Conservation (phyloP, 1,140 invertebrate species). For the Orchesella cincta region DNA sequence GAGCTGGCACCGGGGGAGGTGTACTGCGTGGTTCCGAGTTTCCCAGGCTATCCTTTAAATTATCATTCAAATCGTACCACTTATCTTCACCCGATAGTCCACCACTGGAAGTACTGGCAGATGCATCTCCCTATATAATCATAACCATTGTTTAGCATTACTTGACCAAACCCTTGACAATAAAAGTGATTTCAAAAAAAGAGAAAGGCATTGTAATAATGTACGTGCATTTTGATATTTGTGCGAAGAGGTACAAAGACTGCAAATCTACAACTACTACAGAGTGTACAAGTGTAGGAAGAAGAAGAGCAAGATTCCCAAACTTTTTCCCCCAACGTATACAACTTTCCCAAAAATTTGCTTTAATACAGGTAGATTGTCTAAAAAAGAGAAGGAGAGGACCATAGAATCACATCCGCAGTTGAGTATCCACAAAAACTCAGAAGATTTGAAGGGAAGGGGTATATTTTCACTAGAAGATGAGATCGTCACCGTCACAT, state of each 20-base stretch:
- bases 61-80: constrained; percentile 66
- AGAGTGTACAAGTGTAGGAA: not conserved
- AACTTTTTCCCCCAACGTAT: not conserved
- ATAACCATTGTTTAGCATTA: not conserved
- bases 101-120: constrained; percentile 68
- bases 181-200: not conserved
- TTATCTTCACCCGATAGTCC: constrained; percentile 67
- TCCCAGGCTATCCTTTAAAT: constrained; percentile 37
- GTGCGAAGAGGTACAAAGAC: constrained; percentile 32
- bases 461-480: too few species aligned
- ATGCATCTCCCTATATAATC: constrained; percentile 57
- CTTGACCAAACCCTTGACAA: not conserved
- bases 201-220: not conserved
- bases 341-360: not conserved
- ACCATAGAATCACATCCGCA: too few species aligned
- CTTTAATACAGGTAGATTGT: not conserved
- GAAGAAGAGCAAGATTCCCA: not conserved
- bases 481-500: not conserved
- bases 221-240: constrained; percentile 29
- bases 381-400: too few species aligned
- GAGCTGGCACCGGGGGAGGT: constrained; percentile 61
- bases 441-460: too few species aligned
- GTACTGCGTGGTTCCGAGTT: constrained; percentile 51
- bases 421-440: too few species aligned
- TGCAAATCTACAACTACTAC: not conserved